Conservation (phyloP, 2,888 invertebrate genomes). For the Sminthurinus aureus region DNA sequence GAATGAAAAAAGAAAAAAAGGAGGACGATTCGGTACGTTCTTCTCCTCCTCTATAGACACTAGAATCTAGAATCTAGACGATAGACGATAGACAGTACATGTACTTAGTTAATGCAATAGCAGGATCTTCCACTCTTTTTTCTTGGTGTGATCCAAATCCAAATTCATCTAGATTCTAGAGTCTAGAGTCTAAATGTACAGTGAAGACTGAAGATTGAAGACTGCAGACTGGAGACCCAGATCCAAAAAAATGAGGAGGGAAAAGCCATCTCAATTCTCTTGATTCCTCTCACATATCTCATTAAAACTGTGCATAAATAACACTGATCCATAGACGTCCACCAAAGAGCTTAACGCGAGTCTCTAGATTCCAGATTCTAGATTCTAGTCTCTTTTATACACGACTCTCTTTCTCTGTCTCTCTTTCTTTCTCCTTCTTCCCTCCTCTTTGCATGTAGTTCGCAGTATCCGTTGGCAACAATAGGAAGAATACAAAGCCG, state of each 20-base stretch:
- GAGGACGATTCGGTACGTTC: background rate
- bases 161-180: background rate
- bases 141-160: background rate
- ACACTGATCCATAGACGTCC: conserved; percentile 39
- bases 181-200: too few species aligned
- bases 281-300: conserved; percentile 59
- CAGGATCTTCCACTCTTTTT: background rate
- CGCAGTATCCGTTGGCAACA: background rate
- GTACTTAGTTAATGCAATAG: too few species aligned
- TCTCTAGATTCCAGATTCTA: too few species aligned
- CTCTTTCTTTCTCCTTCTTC: background rate
- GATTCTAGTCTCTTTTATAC: too few species aligned
- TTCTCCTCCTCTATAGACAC: background rate
- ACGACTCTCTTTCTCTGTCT: too few species aligned
- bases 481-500: background rate
- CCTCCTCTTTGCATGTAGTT: background rate
- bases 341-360: conserved; percentile 24
- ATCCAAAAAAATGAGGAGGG: conserved; percentile 7
- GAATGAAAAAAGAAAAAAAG: conserved; percentile 1
- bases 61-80: too few species aligned
- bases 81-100: too few species aligned
- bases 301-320: conserved; percentile 58
- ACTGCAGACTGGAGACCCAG: background rate
- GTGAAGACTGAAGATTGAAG: too few species aligned
- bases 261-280: conserved; percentile 28